Evolutionary conservation across 1,140 invertebrate species (phyloP), one percentile per base, ranked within the genome.

Genomic region (Drosophila persimilis): DNA sequence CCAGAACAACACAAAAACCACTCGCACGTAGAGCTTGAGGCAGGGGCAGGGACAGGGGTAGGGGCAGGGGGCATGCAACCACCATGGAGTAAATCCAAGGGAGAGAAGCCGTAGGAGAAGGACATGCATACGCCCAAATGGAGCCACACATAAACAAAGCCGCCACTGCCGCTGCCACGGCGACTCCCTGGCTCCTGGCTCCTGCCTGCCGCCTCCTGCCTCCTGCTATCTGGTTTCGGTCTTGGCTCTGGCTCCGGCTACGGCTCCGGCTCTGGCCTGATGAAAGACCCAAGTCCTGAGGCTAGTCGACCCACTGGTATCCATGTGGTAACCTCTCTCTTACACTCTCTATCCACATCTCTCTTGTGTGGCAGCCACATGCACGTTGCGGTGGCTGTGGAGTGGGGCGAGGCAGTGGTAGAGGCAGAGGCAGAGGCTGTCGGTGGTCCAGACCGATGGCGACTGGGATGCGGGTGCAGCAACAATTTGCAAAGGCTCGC

Each of bases 1-100:
- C 79, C 84, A 83, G 78, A 83, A 83, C 83, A 89, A 83, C 84
- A 88, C 84, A 77, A 89, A 83, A 88, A 88, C 83, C 83, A 89
- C 83, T 89, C 83, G 76, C 78, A 79, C 71, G 66, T 79, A 79
- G 35, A 73, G 84, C 83, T 89, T 76, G 67, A 76, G 78, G 20
- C 20, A 20, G 20, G 20, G 20, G 20, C 20, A 20, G 20, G 20
- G 20, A 2, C 20, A 2, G 20, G 20, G 20, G 20, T 1, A 20
- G 20, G 20, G 20, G 20, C 20, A 20, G 20, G 83, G 78, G 61
- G 66, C 69, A 74, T 65, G 54, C 47, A 71, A 53, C 55, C 57
- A 29, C 35, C 44, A 56, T 56, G 58, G 41, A 26, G 24, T 5
- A 4, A 0, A 26, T 31, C 29, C 3, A 50, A 13, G 35, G 59